Base-by-base conservation (phyloP, 2,113 vertebrate species). In the Riparia riparia region DNA sequence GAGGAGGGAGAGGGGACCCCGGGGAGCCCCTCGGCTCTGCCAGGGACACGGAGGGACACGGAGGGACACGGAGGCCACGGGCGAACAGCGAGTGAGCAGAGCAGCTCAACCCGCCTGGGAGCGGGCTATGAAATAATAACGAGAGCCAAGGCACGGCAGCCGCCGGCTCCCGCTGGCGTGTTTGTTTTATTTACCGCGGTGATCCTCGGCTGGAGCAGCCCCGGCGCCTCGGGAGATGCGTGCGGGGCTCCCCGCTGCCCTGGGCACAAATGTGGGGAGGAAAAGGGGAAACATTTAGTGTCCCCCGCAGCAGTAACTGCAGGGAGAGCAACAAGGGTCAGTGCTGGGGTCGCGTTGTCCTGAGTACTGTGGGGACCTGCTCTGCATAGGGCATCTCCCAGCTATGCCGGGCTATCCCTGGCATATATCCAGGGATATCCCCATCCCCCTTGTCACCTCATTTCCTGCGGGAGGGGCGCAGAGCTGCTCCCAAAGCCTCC, bases 111-210 rank as follows among this genome's bases (percentile, higher is more conserved):
- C 87, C 61, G 0, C 79, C 77, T 26, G 91, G 95, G 93, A 89
- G 76, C 16, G 22, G 7, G 84, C 6, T 25, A 96, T 95, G 96
- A 95, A 93, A 97, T 93, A 93, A 72, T 93, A 90, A 96, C 39
- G 82, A 90, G 73, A 64, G 80, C 1, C 22, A 66, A 63, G 4
- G 79, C 6, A 9, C 8, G 12, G 83, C 34, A 18, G 89, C 60
- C 5, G 50, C 72, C 4, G 5, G 86, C 74, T 78, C 78, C 82
- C 1, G 1, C 72, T 34, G 57, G 39, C 22, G 68, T 81, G 25
- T 77, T 92, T 81, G 25, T 77, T 92, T 95, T 94, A 95, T 96
- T 89, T 58, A 89, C 47, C 1, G 70, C 4, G 0, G 37, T 11
- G 78, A 82, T 44, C 50, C 78, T 79, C 57, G 6, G 78, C 32